Base-by-base conservation (phyloP, 1,140 invertebrate species). In the Doryteuthis pealeii region DNA sequence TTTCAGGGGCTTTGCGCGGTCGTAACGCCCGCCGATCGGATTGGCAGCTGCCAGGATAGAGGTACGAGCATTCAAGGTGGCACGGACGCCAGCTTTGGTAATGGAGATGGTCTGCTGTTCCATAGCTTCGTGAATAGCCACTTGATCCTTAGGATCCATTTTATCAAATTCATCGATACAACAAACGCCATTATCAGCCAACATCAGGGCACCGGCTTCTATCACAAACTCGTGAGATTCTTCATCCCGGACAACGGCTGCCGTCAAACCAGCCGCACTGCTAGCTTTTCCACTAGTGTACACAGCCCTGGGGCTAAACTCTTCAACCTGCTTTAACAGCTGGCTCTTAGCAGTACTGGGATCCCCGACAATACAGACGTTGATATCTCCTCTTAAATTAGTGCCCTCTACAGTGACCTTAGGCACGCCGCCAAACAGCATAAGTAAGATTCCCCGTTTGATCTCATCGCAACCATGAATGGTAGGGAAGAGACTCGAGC, bases 91-190 rank as follows among this genome's bases (percentile, higher is more conserved):
- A 72, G 98, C 98, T 91, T 99, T 99, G 0, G 98, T 97, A 71
- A 99, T 92, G 1, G 97, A 98, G 84, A 99, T 99, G 0, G 98
- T 99, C 89, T 99, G 98, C 85, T 99, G 98, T 91, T 99, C 98
- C 98, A 99, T 99, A 68, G 98, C 98, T 90, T 99, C 98, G 88
- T 99, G 98, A 84, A 99, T 99, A 33, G 98, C 98, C 8, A 99
- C 97, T 88, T 99, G 97, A 91, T 99, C 98, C 75, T 92, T 92
- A 1, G 91, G 91, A 87, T 99, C 98, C 98, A 99, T 99, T 90
- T 99, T 99, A 85, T 99, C 98, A 89, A 99, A 99, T 89, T 99
- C 98, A 86, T 99, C 98, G 80, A 99, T 99, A 86, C 98, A 99
- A 87, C 98, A 99, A 35, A 99, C 94, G 22, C 98, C 98, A 88